phyloP scores from a whole-genome alignment of 1,140 invertebrate genomes.

The Streblospio benedicti region DNA sequence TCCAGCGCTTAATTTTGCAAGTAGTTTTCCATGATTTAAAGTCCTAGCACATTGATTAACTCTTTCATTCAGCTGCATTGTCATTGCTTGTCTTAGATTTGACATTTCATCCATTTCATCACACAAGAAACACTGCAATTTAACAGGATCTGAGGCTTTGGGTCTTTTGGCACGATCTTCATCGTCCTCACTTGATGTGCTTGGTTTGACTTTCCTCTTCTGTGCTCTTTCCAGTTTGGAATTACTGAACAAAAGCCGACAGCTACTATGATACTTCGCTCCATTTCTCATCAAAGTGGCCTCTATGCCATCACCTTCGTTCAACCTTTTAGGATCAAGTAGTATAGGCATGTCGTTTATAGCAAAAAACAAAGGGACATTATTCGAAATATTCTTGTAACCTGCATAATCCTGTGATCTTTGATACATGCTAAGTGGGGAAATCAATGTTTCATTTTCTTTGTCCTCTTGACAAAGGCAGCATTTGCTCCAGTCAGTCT shows the following conservation, averaged over 20 bases:
- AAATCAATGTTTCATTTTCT: no score
- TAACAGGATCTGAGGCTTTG: conserved; percentile 23
- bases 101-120: conserved; percentile 1
- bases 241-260: no score
- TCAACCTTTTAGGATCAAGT: conserved; percentile 10
- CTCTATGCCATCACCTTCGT: conserved; percentile 15
- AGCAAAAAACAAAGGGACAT: no score
- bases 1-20: conserved; percentile 13
- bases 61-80: conserved; percentile 16
- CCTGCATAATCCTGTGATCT: no score
- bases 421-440: no score
- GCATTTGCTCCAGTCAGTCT: no score
- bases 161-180: conserved; percentile 27
- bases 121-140: conserved; percentile 21
- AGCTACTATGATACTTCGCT: no score
- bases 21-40: conserved; percentile 15
- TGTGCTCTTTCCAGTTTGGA: no score
- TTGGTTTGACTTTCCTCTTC: conserved; percentile 7
- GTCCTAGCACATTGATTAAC: conserved; percentile 15
- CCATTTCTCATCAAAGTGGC: no score
- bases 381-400: no score
- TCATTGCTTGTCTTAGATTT: conserved; percentile 12
- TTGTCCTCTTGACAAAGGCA: no score
- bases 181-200: conserved; percentile 18
- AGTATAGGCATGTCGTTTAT: no score